Evolutionary conservation across 2,113 vertebrate genomes (phyloP).

Genomic region (Struthio camelus): DNA sequence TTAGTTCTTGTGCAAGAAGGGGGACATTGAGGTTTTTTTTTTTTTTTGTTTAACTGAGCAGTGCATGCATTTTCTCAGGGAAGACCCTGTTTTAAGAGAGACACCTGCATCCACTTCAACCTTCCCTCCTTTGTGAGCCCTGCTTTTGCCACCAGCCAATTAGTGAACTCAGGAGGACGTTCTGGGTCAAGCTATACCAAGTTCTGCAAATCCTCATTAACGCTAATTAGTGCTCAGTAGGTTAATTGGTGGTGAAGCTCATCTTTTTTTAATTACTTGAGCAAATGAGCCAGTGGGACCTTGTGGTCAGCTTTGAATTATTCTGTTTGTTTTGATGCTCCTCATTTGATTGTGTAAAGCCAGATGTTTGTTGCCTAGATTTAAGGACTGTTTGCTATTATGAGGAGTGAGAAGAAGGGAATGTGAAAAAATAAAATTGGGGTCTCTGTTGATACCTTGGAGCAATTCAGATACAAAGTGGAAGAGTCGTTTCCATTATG

Average conservation of each 20-base stretch:
- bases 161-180: constrained; percentile 35
- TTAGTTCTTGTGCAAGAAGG: not conserved
- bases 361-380: constrained; percentile 63
- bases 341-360: constrained; percentile 75
- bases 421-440: constrained; percentile 26
- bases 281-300: constrained; percentile 61
- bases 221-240: constrained; percentile 73
- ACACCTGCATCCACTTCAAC: constrained; percentile 63
- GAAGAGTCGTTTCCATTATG: not conserved
- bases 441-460: not conserved
- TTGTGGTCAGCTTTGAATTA: constrained; percentile 71
- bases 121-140: not conserved
- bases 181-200: constrained; percentile 65
- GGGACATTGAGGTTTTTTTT: not conserved
- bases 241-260: constrained; percentile 76
- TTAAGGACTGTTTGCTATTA: constrained; percentile 17
- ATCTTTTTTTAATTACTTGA: constrained; percentile 80
- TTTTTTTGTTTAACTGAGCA: not conserved
- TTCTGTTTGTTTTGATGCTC: constrained; percentile 76
- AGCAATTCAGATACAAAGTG: constrained; percentile 3
- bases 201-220: constrained; percentile 75
- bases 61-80: not conserved
- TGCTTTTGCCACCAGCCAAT: constrained; percentile 49
- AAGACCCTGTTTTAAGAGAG: not conserved
- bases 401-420: constrained; percentile 15